Base-by-base conservation (phyloP, 2,113 vertebrate species). In the Zosterops pallidus region DNA sequence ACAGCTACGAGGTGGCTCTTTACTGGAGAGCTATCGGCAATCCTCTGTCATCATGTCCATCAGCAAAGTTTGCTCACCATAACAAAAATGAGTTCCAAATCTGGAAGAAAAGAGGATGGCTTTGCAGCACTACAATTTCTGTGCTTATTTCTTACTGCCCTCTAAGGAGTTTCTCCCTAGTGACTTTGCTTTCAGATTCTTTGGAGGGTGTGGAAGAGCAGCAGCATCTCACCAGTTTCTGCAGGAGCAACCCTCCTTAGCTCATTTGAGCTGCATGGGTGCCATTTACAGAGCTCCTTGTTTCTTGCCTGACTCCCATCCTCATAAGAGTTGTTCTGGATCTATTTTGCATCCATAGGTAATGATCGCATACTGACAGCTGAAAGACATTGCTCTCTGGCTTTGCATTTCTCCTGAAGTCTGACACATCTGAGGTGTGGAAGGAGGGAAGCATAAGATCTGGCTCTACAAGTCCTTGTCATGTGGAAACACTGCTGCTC, bases 341-440 rank as follows among this genome's bases (percentile, higher is more conserved):
- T 80, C 19, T 70, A 18, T 75, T 94, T 93, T 89, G 41, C 60
- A 71, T 42, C 68, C 18, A 20, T 42, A 26, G 35, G 35, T 81
- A 83, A 75, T 29, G 35, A 78, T 65, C 68, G 56, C 22, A 81
- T 63, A 39, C 26, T 81, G 71, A 90, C 64, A 92, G 75, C 63
- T 92, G 79, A 87, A 91, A 67, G 60, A 60, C 4, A 2, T 67
- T 59, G 33, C 55, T 92, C 92, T 89, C 68, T 71, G 79, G 71
- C 37, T 94, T 88, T 92, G 25, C 35, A 35, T 80, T 85, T 68
- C 46, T 85, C 71, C 85, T 81, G 60, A 74, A 94, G 75, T 93
- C 95, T 96, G 79, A 78, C 88, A 93, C 68, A 83, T 94, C 52
- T 90, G 72, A 94, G 44, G 33, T 75, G 35, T 49, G n/a, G 72